phyloP scores from a whole-genome alignment of 2,888 invertebrate genomes.

The Stenodema calcarata region DNA sequence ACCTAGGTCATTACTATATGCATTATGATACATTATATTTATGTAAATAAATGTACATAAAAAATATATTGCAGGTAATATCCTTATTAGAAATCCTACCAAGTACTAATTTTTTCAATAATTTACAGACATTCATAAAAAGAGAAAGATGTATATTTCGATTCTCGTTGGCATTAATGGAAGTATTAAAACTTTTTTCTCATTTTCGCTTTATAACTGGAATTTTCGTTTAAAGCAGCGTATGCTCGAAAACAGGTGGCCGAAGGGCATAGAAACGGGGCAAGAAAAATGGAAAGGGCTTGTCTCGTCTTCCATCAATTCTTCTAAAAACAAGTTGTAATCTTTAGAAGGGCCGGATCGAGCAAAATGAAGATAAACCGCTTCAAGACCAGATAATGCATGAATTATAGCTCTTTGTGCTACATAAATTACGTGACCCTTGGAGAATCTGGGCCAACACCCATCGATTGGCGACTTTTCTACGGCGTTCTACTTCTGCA shows the following conservation, averaged over 20 bases:
- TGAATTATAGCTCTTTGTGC: conserved; percentile 34
- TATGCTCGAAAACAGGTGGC: neutral
- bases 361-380: conserved; percentile 31
- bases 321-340: conserved; percentile 23
- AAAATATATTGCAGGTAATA: no score
- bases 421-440: conserved; percentile 45
- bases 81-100: no score
- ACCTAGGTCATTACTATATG: no score
- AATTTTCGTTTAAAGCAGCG: no score
- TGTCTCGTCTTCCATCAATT: neutral
- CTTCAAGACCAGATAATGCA: conserved; percentile 36
- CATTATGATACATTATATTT: no score
- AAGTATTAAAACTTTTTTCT: no score
- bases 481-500: conserved; percentile 10
- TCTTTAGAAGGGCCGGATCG: neutral
- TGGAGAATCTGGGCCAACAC: conserved; percentile 43
- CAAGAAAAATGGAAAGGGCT: neutral
- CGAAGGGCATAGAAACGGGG: neutral
- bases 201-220: no score
- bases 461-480: conserved; percentile 36
- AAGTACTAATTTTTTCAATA: no score
- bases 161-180: no score
- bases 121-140: no score
- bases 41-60: no score
- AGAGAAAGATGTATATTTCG: no score